Evolutionary conservation across 2,888 invertebrate species (phyloP).

Genomic region (Catocala fraxini): DNA sequence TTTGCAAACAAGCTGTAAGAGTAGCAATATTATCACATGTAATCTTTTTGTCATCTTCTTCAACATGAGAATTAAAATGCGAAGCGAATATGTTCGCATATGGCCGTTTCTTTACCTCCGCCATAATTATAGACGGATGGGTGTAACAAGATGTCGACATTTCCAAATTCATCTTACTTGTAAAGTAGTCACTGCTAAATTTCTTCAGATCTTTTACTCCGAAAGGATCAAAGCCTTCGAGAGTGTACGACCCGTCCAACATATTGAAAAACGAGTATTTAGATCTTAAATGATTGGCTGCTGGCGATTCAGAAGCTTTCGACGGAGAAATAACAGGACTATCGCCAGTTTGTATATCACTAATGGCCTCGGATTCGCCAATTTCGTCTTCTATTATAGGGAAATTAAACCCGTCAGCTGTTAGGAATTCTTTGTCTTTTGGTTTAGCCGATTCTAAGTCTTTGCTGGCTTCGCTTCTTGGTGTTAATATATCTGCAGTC

Average conservation of each 20-base stretch:
- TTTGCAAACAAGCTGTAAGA: constrained; percentile 88
- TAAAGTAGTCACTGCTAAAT: constrained; percentile 68
- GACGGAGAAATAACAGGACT: constrained; percentile 65
- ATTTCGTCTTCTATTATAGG: constrained; percentile 72
- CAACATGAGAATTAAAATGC: constrained; percentile 59
- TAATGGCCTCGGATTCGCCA: constrained; percentile 59
- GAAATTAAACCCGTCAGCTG: constrained; percentile 78
- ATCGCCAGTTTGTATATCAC: constrained; percentile 54
- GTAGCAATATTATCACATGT: constrained; percentile 79
- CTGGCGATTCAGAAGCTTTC: constrained; percentile 52
- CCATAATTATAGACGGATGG: constrained; percentile 75
- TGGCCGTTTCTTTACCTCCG: constrained; percentile 79
- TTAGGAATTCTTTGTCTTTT: constrained; percentile 71
- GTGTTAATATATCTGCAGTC: constrained; percentile 72
- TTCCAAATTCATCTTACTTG: constrained; percentile 65
- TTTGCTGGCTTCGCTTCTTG: constrained; percentile 68
- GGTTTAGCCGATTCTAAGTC: constrained; percentile 60
- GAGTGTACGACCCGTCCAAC: constrained; percentile 81
- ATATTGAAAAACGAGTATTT: constrained; percentile 77
- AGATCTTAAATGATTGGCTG: constrained; percentile 38
- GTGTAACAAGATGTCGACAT: constrained; percentile 70
- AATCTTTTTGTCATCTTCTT: constrained; percentile 65
- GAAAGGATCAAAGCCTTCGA: constrained; percentile 81
- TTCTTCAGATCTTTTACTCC: constrained; percentile 69
- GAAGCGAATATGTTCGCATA: constrained; percentile 76